Base-by-base conservation (phyloP, 2,797 vertebrate genomes). In the Epinephelus malabaricus region DNA sequence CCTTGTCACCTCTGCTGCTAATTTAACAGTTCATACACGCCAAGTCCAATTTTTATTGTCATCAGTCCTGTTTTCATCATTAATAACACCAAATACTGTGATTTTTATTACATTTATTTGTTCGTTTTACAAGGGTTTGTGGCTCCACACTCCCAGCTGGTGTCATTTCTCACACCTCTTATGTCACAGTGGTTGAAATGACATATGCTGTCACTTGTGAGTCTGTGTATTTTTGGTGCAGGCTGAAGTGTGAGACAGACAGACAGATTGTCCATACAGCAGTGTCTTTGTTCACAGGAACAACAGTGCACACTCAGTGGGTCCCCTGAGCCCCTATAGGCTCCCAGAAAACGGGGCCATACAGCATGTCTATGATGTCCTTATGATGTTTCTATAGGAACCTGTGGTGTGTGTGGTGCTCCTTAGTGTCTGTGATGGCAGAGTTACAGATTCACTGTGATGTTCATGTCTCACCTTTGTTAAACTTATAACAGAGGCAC, bases 281-380 rank as follows among this genome's bases (percentile, higher is more conserved):
- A 43, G 75, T 18, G 27, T 78, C 75, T 86, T 78, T 88, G 73
- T 81, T 79, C 67, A 34, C 34, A 18, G 0, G 21, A 46, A 23
- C 34, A 55, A 50, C 17, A 34, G 59, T 79, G 49, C 14, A 8
- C 75, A 27, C 21, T 60, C 50, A 47, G 43, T 53, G 53, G 46
- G 38, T 59, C 70, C 62, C 69, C 19, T 7, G 43, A 64, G 64
- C 56, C 53, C 53, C 51, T 73, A 34, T n/a, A 65, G 61, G 25
- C 73, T 55, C 72, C 79, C 69, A 66, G 18, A 64, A 73, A 76
- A 34, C 49, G 54, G 64, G 46, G 21, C 25, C 47, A 40, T 51
- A 27, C 8, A 38, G 25, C 3, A 40, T 38, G 51, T 68, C 30
- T 54, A 1, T 67, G 27, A 55, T 74, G 34, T 50, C 23, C 34